Evolutionary conservation across 2,888 invertebrate species (phyloP).

Genomic region (Merodon equestris): DNA sequence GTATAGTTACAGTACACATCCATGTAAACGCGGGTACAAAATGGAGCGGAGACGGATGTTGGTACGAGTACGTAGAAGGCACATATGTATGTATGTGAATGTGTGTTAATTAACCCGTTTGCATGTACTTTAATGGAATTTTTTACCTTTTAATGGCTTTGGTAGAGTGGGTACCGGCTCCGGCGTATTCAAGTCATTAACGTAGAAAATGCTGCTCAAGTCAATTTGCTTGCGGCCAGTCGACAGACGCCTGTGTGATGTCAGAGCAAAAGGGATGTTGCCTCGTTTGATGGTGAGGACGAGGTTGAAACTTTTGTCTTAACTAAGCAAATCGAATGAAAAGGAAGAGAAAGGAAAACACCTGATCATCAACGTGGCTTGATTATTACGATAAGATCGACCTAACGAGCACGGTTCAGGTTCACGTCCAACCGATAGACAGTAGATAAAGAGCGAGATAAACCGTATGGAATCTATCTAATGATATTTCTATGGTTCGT

Average conservation of each 20-base stretch:
- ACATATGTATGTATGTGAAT: conserved; percentile 52
- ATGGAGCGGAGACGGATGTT: not conserved
- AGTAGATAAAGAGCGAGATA: conserved; percentile 15
- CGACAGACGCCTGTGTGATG: conserved; percentile 16
- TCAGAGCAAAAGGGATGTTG: conserved; percentile 49
- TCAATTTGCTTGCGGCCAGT: conserved; percentile 45
- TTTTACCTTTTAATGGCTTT: conserved; percentile 63
- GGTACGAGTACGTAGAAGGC: not conserved
- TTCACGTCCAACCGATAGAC: too few species aligned
- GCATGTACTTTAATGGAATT: conserved; percentile 64
- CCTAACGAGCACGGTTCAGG: conserved; percentile 60
- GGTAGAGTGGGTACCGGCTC: conserved; percentile 39
- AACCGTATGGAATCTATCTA: too few species aligned
- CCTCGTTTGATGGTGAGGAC: conserved; percentile 50
- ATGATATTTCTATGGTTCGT: too few species aligned
- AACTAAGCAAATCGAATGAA: conserved; percentile 14
- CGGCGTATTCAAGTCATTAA: conserved; percentile 66
- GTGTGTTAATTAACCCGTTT: conserved; percentile 69
- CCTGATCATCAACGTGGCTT: conserved; percentile 53
- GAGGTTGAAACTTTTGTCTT: conserved; percentile 46
- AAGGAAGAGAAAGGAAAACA: conserved; percentile 24
- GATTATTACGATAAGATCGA: conserved; percentile 63
- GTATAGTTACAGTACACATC: conserved; percentile 7
- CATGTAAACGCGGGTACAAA: conserved; percentile 2
- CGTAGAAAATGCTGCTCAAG: conserved; percentile 54